phyloP scores from a whole-genome alignment of 1,140 invertebrate species.

The Tyrophagus putrescentiae region DNA sequence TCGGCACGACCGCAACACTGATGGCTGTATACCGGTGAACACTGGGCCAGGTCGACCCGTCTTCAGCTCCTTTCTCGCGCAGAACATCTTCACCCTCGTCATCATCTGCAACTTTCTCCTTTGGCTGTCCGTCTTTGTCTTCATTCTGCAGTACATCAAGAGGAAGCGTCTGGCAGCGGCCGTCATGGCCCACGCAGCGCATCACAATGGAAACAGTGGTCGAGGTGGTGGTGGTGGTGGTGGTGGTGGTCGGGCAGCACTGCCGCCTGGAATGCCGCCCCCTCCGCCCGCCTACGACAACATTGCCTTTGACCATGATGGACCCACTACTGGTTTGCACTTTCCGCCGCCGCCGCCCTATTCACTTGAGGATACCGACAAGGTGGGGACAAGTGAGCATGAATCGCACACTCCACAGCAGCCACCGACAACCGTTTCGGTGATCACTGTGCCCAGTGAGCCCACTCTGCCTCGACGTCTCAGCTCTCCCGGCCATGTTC shows the following conservation, averaged over 20 bases:
- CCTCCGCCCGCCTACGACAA: conserved; percentile 1
- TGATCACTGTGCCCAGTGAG: no score
- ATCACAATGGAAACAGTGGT: not conserved
- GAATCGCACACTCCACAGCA: no score
- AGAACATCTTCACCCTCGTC: not conserved
- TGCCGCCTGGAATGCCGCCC: conserved; percentile 1
- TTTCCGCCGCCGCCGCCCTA: not conserved
- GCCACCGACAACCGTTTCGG: no score
- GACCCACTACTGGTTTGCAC: no score
- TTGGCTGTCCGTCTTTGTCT: not conserved
- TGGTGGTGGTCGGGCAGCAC: not conserved
- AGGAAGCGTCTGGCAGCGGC: not conserved
- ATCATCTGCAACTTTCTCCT: conserved; percentile 9
- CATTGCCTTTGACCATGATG: conserved; percentile 1
- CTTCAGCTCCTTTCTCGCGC: not conserved
- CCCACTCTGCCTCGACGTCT: no score
- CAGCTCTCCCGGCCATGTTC: no score
- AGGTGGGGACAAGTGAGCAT: no score
- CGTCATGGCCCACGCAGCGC: no score
- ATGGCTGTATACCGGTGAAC: not conserved
- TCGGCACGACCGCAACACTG: not conserved
- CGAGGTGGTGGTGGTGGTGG: no score
- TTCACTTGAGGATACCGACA: not conserved
- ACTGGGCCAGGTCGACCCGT: not conserved
- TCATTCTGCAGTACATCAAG: not conserved